These are phyloP conservation scores for Oceanites oceanicus DNA, from an alignment of 2,113 vertebrate genomes.

Conservation along the genomic window DNA sequence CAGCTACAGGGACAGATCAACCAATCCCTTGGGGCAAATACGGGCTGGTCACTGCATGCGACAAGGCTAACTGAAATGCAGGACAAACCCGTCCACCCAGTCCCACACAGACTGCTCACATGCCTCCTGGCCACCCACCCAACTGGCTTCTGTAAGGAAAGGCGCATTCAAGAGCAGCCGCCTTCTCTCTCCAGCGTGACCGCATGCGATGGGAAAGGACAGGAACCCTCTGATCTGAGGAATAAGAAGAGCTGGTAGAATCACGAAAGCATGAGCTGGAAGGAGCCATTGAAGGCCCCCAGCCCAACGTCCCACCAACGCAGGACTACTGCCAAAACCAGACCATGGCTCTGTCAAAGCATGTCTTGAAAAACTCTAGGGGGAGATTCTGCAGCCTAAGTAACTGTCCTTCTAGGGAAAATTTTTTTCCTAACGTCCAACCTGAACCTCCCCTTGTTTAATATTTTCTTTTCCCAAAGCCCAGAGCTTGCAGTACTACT, in stretches of 20 bases:
- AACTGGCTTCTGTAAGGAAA: not conserved
- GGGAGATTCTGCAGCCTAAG: not conserved
- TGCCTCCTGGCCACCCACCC: not conserved
- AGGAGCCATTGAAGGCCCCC: not conserved
- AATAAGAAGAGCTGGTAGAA: not conserved
- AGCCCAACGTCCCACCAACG: not conserved
- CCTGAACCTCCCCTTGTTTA: not conserved
- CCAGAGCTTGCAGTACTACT: not conserved
- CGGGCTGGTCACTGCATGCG: not conserved
- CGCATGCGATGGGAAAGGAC: not conserved
- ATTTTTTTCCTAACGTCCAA: not conserved
- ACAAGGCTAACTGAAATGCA: not conserved
- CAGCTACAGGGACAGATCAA: not conserved
- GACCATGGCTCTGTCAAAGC: not conserved
- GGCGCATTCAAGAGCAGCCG: rapidly evolving
- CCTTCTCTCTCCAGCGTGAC: not conserved
- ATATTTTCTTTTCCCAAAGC: not conserved
- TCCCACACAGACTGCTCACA: not conserved
- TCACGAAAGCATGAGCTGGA: rapidly evolving
- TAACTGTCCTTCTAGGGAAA: not conserved
- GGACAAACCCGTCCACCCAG: not conserved
- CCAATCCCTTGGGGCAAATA: not conserved
- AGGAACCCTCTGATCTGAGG: not conserved
- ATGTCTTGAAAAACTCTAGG: not conserved
- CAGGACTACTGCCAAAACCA: not conserved